A percentile compares a stretch with the other conserved stretches of the same genome.
These are phyloP conservation scores for Enteromius argenteus DNA, from an alignment of 2,797 vertebrate genomes.

Conservation along the genomic window DNA sequence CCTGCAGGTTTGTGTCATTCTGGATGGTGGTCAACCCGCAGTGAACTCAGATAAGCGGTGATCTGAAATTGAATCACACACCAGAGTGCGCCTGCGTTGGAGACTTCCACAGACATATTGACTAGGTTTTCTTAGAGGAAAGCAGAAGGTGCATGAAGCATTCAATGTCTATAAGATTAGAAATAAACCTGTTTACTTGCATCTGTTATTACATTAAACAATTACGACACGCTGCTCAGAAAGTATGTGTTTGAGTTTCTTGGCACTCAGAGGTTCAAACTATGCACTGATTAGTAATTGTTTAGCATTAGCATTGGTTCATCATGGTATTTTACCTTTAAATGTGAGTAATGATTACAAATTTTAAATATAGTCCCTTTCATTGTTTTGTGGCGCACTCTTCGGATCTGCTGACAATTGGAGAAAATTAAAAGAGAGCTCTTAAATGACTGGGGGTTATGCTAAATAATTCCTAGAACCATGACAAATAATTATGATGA, in stretches of 20 bases:
- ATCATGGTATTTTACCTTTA: neutral
- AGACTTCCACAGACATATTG: conserved; percentile 26
- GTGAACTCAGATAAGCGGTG: conserved; percentile 36
- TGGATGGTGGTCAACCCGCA: conserved; percentile 29
- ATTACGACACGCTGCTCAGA: neutral
- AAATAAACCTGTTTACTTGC: conserved; percentile 25
- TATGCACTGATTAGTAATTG: neutral
- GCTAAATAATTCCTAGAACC: neutral
- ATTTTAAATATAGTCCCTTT: neutral
- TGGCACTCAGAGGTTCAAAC: neutral
- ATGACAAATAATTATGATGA: conserved; percentile 5
- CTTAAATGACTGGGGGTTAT: neutral
- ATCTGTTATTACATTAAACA: conserved; percentile 9
- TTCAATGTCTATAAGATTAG: conserved; percentile 20
- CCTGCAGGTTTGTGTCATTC: conserved; percentile 17
- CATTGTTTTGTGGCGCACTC: neutral
- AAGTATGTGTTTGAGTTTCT: neutral
- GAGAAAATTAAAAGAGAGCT: neutral
- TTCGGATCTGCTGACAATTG: neutral
- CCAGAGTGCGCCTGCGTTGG: neutral
- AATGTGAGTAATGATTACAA: neutral
- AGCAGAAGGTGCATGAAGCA: conserved; percentile 13
- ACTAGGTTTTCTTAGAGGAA: conserved; percentile 15
- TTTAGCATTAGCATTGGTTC: neutral
- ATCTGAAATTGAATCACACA: conserved; percentile 45